Evolutionary conservation across 2,113 vertebrate genomes (phyloP), one percentile per base, ranked within the genome.

Genomic region (Chloebia gouldiae): DNA sequence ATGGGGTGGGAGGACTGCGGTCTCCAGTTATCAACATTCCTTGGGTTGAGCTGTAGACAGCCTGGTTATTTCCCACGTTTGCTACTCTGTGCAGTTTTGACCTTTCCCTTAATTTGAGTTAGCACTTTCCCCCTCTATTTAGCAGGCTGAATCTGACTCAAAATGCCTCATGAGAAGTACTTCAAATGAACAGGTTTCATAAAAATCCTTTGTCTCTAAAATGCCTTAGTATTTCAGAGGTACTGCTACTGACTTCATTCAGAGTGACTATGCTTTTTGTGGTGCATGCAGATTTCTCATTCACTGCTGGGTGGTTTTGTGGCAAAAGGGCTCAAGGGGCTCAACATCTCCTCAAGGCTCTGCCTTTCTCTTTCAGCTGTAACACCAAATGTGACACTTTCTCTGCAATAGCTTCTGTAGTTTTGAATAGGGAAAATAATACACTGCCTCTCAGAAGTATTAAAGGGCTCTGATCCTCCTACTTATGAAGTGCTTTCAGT

Each of bases 321-420:
- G 64, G 83, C 72, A 90, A 93, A 96, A 90, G 60, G 76, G 78
- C 82, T 83, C 68, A 49, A 77, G 60, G 76, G 64, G 44, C 60
- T 88, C 1, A 0, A 63, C 1, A 4, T 39, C 47, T 95, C 68
- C 76, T 92, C 76, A 44, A 65, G 80, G 77, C 39, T 92, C 56
- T 86, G 75, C 78, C 68, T 88, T 85, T 70, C 50, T 87, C 81
- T 80, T 91, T 90, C 79, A 90, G 75, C 66, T 3, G 0, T 78
- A 68, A 49, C 86, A 78, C 47, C 50, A 44, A 78, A 92, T 30
- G 49, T 88, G 80, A 81, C 64, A 60, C 33, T 83, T 83, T 70
- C 39, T 63, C 66, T 81, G 33, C 7, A 1, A 47, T 3, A 57
- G 44, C 76, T 88, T 73, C 40, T 49, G 56, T 75, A 60, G 31